Conservation (phyloP, 2,797 vertebrate species). For the Karalla daura region DNA sequence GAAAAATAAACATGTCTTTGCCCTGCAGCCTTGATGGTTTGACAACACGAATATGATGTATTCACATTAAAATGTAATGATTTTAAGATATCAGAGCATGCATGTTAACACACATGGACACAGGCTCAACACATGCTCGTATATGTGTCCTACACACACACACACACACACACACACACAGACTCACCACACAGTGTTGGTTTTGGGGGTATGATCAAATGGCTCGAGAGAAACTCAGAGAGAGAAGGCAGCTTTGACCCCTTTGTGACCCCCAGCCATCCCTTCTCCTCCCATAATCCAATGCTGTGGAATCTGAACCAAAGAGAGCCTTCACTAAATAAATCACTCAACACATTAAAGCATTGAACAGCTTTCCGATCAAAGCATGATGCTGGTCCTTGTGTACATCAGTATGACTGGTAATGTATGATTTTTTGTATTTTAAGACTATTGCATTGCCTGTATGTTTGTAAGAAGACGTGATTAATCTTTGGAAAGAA, state of each 20-base stretch:
- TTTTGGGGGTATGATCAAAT: constrained; percentile 69
- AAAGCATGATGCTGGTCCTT: constrained; percentile 55
- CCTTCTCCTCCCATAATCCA: constrained; percentile 51
- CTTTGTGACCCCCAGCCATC: constrained; percentile 64
- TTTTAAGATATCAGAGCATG: neutral
- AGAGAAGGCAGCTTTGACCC: constrained; percentile 67
- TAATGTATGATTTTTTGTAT: constrained; percentile 70
- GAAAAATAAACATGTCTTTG: neutral
- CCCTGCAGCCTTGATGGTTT: constrained; percentile 8
- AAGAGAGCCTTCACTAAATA: constrained; percentile 35
- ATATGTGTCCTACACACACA: constrained; percentile 34
- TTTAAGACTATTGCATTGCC: constrained; percentile 66
- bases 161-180: constrained; percentile 10
- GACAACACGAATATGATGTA: constrained; percentile 1
- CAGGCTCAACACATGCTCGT: constrained; percentile 11
- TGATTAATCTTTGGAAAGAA: constrained; percentile 72
- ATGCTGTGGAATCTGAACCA: constrained; percentile 42
- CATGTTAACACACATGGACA: constrained; percentile 12
- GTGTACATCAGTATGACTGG: constrained; percentile 58
- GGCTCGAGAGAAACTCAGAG: constrained; percentile 59
- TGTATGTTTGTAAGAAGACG: constrained; percentile 78
- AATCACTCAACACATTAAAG: constrained; percentile 30
- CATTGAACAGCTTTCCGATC: constrained; percentile 32
- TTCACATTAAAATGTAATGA: neutral
- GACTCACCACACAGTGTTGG: constrained; percentile 40